A percentile compares a stretch with the other conserved stretches of the same genome.
phyloP scores from a whole-genome alignment of 1,140 invertebrate species.

The Odontomachus brunneus region DNA sequence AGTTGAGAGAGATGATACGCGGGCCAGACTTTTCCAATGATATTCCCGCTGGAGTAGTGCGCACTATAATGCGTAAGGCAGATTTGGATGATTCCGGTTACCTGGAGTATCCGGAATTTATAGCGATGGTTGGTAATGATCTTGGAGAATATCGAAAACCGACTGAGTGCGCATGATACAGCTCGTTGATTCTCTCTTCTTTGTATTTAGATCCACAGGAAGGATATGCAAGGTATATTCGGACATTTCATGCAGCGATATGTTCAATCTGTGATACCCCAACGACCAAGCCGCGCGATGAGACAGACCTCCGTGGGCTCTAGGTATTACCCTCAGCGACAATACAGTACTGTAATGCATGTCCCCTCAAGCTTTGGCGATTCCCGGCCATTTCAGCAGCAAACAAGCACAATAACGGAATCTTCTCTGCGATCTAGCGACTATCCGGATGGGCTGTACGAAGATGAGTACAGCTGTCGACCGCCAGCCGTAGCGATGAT shows the following conservation, averaged over 20 bases:
- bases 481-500: conserved; percentile 95
- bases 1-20: conserved; percentile 89
- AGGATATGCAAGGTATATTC: conserved; percentile 87
- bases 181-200: not conserved
- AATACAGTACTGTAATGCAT: conserved; percentile 38
- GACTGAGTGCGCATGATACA: not conserved
- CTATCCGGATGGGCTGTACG: conserved; percentile 91
- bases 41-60: conserved; percentile 90
- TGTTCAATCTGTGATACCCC: conserved; percentile 84
- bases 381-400: conserved; percentile 74
- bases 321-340: conserved; percentile 54
- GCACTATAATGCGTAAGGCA: conserved; percentile 89
- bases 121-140: conserved; percentile 87
- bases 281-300: conserved; percentile 80
- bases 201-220: conserved; percentile 81
- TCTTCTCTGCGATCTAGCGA: conserved; percentile 82
- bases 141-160: not conserved
- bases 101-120: conserved; percentile 92
- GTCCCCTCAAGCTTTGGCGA: conserved; percentile 39
- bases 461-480: conserved; percentile 94
- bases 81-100: conserved; percentile 91
- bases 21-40: conserved; percentile 88
- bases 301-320: conserved; percentile 40
- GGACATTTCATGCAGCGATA: conserved; percentile 86
- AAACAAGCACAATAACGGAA: conserved; percentile 76